Percentiles rank a stretch among this genome's conserved stretches.
These are phyloP conservation scores for Aphaenogaster ashmeadi DNA, from an alignment of 1,140 invertebrate species.

Conservation along the genomic window DNA sequence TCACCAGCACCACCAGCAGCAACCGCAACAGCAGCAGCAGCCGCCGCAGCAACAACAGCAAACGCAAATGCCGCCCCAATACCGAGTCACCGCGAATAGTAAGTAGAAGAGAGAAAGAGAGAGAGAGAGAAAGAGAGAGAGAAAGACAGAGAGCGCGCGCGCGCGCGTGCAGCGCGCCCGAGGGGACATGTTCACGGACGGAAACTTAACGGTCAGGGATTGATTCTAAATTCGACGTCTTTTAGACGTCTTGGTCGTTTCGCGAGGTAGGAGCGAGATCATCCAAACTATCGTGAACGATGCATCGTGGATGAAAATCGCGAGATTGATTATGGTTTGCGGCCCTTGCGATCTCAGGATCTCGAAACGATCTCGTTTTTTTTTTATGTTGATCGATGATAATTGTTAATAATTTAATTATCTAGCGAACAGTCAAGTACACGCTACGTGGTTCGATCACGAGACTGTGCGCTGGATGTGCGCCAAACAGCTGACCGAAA, in stretches of 20 bases:
- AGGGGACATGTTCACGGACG: not conserved
- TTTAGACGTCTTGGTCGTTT: not conserved
- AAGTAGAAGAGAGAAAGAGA: slow-evolving; percentile 72
- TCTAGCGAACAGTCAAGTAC: not conserved
- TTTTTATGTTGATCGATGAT: not conserved
- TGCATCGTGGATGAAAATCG: not conserved
- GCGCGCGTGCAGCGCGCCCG: not conserved
- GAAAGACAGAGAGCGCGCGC: not conserved
- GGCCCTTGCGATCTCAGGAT: not conserved
- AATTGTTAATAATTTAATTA: not conserved
- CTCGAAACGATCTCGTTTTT: not conserved
- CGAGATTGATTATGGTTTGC: not conserved
- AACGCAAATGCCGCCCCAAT: slow-evolving; percentile 80
- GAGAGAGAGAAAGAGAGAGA: not conserved
- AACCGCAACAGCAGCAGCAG: slow-evolving; percentile 80
- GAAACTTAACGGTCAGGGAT: not conserved
- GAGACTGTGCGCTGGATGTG: not conserved
- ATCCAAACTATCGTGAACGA: not conserved
- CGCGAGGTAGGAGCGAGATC: no score
- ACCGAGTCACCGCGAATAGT: slow-evolving; percentile 83
- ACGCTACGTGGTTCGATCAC: not conserved
- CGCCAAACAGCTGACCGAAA: slow-evolving; percentile 55
- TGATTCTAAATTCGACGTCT: not conserved
- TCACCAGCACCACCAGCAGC: slow-evolving; percentile 79
- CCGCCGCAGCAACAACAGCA: slow-evolving; percentile 81